Evolutionary conservation across 2,888 invertebrate genomes (phyloP), one percentile per base, ranked within the genome.

Genomic region (Stenichneumon culpator): DNA sequence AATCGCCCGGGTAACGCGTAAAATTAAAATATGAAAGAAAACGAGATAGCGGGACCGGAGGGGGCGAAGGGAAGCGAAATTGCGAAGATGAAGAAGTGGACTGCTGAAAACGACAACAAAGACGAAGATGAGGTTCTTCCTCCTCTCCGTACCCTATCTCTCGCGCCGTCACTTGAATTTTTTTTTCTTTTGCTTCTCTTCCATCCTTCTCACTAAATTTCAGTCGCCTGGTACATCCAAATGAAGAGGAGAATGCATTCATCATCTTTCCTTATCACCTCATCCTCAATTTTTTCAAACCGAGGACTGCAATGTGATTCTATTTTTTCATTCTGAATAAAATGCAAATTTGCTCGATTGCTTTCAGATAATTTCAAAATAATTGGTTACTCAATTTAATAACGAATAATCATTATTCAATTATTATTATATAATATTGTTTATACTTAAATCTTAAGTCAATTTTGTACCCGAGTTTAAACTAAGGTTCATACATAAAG

Each of bases 21-120:
- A 81, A 81, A 81, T 81, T 81, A 79, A 79, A 72, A 79, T 79
- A 79, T 87, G 82, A 81, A 81, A 80, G 74, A 81, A 74, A 74
- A 50, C 36, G 68, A 65, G 52, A 65, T 63, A 74, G 69, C 25
- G 32, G 14, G 67, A 44, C 28, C 19, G 57, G 57, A 25, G 22
- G 22, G 57, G 4, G 25, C 22, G 22, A 57, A 22, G 57, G 57
- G 25, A 39, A 81, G 72, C 60, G 79, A 72, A 63, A 72, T 72
- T 57, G 65, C 72, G 36, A 75, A 75, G 72, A 72, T 52, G 74
- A 68, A 54, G 50, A 70, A 52, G 70, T 39, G 69, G 39, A 50
- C 7, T 44, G 69, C 39, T 28, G 79, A 50, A 60, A 60, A 69
- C 60, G 79, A 60, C 78, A 69, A 69, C 60, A 54, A 79, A 68